These are phyloP conservation scores for Lacerta viridis DNA, from an alignment of 2,797 vertebrate genomes.

Conservation along the genomic window DNA sequence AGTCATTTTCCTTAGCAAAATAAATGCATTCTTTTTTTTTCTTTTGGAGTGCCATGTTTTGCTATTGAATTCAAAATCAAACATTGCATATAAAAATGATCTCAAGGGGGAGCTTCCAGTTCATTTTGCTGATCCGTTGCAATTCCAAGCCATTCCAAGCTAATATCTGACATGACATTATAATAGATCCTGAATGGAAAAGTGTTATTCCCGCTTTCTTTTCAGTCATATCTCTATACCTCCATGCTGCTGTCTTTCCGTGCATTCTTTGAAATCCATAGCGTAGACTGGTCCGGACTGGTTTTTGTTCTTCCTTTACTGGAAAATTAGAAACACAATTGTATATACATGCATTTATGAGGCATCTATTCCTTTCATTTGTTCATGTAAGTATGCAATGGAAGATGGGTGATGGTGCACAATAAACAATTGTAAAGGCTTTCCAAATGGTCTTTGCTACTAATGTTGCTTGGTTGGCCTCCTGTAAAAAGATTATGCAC, in stretches of 20 bases:
- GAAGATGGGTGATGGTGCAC: background rate
- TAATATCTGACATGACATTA: constrained; percentile 78
- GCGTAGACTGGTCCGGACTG: constrained; percentile 85
- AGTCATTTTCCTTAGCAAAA: constrained; percentile 78
- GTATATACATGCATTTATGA: constrained; percentile 48
- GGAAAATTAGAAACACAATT: constrained; percentile 69
- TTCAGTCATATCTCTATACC: constrained; percentile 82
- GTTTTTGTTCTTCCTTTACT: constrained; percentile 92
- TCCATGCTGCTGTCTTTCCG: constrained; percentile 90
- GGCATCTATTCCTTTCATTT: background rate
- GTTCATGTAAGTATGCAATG: background rate
- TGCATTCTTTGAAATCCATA: constrained; percentile 93
- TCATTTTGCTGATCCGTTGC: constrained; percentile 80
- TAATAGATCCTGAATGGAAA: constrained; percentile 76
- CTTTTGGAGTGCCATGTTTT: constrained; percentile 79
- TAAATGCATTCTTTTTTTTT: constrained; percentile 76
- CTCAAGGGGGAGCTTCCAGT: constrained; percentile 85
- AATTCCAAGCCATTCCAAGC: constrained; percentile 87
- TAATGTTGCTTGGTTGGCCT: constrained; percentile 5
- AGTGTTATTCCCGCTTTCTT: constrained; percentile 63
- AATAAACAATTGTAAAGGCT: background rate
- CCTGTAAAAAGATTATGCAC: background rate
- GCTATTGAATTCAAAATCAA: constrained; percentile 79
- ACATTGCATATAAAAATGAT: constrained; percentile 80
- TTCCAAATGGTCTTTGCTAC: background rate